Percentiles rank a stretch among this genome's conserved stretches.
These are phyloP conservation scores for Takifugu bimaculatus DNA, from an alignment of 2,113 vertebrate genomes.

Conservation along the genomic window DNA sequence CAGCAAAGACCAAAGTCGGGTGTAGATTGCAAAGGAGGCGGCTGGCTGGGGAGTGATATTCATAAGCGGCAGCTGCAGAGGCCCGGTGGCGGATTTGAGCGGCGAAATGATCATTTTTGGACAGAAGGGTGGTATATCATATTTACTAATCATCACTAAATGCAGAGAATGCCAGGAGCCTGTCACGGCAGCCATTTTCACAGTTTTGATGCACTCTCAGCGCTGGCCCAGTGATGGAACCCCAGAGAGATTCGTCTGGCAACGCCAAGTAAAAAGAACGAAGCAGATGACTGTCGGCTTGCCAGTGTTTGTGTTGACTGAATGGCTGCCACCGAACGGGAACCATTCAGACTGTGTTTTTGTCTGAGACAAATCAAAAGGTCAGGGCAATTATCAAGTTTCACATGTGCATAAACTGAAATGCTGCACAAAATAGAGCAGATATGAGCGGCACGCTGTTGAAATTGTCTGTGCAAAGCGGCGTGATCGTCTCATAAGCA, in stretches of 20 bases:
- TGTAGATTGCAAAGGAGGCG: slow-evolving; percentile 40
- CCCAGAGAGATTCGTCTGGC: slow-evolving; percentile 56
- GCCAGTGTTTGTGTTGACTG: slow-evolving; percentile 58
- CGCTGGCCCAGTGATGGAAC: slow-evolving; percentile 44
- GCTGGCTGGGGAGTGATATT: slow-evolving; percentile 35
- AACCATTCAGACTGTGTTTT: slow-evolving; percentile 43
- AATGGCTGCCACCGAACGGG: slow-evolving; percentile 45
- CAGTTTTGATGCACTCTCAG: slow-evolving; percentile 47
- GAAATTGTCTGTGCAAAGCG: background rate
- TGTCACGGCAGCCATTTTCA: slow-evolving; percentile 59
- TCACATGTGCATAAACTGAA: too few relatives aligned
- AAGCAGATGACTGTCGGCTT: slow-evolving; percentile 42
- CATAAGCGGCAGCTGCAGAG: slow-evolving; percentile 29
- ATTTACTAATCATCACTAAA: slow-evolving; percentile 56
- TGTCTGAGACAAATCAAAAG: slow-evolving; percentile 18
- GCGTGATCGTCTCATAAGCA: slow-evolving; percentile 25
- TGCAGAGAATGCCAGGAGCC: slow-evolving; percentile 43
- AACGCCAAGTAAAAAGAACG: slow-evolving; percentile 26
- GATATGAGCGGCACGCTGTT: too few relatives aligned
- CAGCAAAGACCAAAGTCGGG: slow-evolving; percentile 44
- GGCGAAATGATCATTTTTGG: slow-evolving; percentile 45
- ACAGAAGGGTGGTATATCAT: slow-evolving; percentile 44
- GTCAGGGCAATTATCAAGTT: background rate
- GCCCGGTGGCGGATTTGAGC: slow-evolving; percentile 21
- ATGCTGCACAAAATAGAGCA: too few relatives aligned